Percentiles rank a stretch among this genome's conserved stretches.
Conservation (phyloP, 2,888 invertebrate species). For the Rotaria sp. region DNA sequence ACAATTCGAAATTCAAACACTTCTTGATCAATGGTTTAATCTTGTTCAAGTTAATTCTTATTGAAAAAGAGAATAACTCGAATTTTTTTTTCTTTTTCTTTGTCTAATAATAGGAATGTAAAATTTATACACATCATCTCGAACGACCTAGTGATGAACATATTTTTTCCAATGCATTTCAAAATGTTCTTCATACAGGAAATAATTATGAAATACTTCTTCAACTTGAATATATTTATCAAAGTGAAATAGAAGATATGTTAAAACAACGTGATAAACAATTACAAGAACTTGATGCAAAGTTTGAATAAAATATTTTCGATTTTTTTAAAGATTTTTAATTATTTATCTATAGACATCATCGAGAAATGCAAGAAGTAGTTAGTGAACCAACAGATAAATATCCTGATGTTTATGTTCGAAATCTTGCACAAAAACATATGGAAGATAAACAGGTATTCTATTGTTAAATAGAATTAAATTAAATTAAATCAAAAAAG, state of each 20-base stretch:
- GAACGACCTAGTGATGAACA: slow-evolving; percentile 11
- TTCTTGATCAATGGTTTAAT: slow-evolving; percentile 29
- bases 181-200: slow-evolving; percentile 3
- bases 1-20: background rate
- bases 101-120: background rate
- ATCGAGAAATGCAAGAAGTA: background rate
- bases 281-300: background rate
- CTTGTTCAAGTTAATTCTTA: background rate
- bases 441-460: slow-evolving; percentile 28
- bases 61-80: too few species aligned
- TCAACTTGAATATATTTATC: background rate
- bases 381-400: slow-evolving; percentile 2
- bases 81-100: background rate
- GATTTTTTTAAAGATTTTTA: too few species aligned
- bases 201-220: background rate
- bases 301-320: background rate
- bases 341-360: background rate
- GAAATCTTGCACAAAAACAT: slow-evolving; percentile 25
- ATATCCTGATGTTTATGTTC: slow-evolving; percentile 11
- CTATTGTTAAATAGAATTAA: too few species aligned
- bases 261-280: slow-evolving; percentile 13
- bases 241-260: slow-evolving; percentile 6
- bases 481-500: background rate
- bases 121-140: background rate
- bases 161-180: background rate